Evolutionary conservation across 1,140 invertebrate genomes (phyloP).

Genomic region (Cryptotermes secundus): DNA sequence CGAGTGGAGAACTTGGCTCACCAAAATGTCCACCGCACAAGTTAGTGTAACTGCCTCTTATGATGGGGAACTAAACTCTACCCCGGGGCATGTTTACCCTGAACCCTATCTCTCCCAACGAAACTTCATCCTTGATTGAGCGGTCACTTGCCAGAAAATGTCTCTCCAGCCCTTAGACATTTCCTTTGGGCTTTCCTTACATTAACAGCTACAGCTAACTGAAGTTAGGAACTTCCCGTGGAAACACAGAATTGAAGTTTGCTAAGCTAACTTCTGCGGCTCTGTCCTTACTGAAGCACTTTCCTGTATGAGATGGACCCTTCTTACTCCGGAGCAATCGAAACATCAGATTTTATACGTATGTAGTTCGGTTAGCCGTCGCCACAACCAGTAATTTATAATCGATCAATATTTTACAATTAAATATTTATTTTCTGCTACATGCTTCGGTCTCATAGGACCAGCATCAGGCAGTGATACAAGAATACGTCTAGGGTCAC

Average conservation of each 20-base stretch:
- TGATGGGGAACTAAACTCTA: not conserved
- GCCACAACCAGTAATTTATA: too few species aligned
- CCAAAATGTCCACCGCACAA: not conserved
- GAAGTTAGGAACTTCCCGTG: conserved; percentile 1
- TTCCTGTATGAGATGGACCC: not conserved
- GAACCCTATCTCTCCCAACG: not conserved
- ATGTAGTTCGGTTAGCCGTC: too few species aligned
- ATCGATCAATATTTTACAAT: too few species aligned
- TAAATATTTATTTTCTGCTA: too few species aligned
- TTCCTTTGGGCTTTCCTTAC: conserved; percentile 9
- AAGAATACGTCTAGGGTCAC: too few species aligned
- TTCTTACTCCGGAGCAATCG: too few species aligned
- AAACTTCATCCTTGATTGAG: conserved; percentile 12
- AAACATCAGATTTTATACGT: too few species aligned
- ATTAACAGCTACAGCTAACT: not conserved
- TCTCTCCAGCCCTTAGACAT: not conserved
- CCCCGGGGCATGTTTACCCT: not conserved
- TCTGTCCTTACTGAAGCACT: not conserved
- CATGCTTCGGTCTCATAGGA: too few species aligned
- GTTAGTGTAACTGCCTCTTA: not conserved
- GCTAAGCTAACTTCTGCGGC: not conserved
- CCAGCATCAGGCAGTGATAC: too few species aligned
- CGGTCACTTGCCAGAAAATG: conserved; percentile 4
- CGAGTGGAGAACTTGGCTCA: not conserved
- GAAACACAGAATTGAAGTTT: conserved; percentile 13